Evolutionary conservation across 1,140 invertebrate species (phyloP).

Genomic region (Leucophenga varia): DNA sequence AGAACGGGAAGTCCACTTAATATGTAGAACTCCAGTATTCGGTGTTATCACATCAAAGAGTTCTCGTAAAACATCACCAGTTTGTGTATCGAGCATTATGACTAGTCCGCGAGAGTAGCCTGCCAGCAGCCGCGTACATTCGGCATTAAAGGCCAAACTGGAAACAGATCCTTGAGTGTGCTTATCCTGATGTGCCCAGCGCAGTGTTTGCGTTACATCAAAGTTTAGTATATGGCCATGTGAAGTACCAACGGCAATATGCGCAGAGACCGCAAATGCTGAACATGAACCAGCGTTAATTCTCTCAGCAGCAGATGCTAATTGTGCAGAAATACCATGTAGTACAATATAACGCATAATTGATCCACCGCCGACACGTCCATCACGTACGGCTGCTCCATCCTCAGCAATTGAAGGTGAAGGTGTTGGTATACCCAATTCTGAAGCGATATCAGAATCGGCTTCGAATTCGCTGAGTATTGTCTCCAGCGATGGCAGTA

Average conservation of each 20-base stretch:
- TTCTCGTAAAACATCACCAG: slow-evolving; percentile 75
- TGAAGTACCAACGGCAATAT: slow-evolving; percentile 88
- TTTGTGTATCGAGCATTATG: slow-evolving; percentile 77
- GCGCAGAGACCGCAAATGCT: slow-evolving; percentile 72
- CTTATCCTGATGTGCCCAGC: slow-evolving; percentile 81
- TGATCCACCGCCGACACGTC: slow-evolving; percentile 61
- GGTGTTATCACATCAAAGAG: slow-evolving; percentile 85
- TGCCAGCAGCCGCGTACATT: slow-evolving; percentile 80
- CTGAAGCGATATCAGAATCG: slow-evolving; percentile 62
- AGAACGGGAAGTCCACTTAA: slow-evolving; percentile 68
- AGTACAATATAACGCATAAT: slow-evolving; percentile 80
- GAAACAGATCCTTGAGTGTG: slow-evolving; percentile 81
- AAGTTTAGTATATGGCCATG: slow-evolving; percentile 90
- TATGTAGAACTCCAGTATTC: slow-evolving; percentile 81
- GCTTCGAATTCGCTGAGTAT: slow-evolving; percentile 77
- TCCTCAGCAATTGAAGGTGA: slow-evolving; percentile 54
- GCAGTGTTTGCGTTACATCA: slow-evolving; percentile 78
- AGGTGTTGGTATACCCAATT: slow-evolving; percentile 57
- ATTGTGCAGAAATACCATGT: slow-evolving; percentile 82
- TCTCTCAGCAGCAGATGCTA: slow-evolving; percentile 79
- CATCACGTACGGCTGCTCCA: slow-evolving; percentile 29
- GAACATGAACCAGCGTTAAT: slow-evolving; percentile 88
- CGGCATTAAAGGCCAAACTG: slow-evolving; percentile 81
- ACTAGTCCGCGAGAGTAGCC: slow-evolving; percentile 84
- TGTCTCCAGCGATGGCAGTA: slow-evolving; percentile 80